Evolutionary conservation across 2,888 invertebrate species (phyloP).

Genomic region (Zaprionus bogoriensis): DNA sequence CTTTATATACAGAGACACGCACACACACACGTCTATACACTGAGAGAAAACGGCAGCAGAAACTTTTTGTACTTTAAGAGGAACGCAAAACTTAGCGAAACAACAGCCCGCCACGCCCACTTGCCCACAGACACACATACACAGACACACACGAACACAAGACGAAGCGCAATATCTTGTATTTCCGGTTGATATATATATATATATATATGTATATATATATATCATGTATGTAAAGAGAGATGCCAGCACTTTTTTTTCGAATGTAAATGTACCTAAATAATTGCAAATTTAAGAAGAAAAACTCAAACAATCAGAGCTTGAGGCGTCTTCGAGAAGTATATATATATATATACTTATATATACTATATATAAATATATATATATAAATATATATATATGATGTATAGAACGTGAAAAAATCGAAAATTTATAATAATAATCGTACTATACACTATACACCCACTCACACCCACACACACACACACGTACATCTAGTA

Average conservation of each 20-base stretch:
- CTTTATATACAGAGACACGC: slow-evolving; percentile 42
- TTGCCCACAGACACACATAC: slow-evolving; percentile 5
- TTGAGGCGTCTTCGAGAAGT: slow-evolving; percentile 49
- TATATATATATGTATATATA: slow-evolving; percentile 3
- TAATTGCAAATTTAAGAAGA: slow-evolving; percentile 33
- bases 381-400: slow-evolving; percentile 23
- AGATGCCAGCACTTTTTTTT: slow-evolving; percentile 13
- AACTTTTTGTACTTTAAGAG: not conserved
- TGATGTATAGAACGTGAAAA: no score
- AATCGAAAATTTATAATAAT: slow-evolving; percentile 32
- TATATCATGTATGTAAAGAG: slow-evolving; percentile 11
- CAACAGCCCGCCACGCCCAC: slow-evolving; percentile 28
- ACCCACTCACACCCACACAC: slow-evolving; percentile 18
- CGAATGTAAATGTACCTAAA: slow-evolving; percentile 66
- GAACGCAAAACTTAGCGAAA: not conserved
- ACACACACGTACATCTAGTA: slow-evolving; percentile 29
- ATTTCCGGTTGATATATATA: slow-evolving; percentile 5
- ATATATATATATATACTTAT: slow-evolving; percentile 23
- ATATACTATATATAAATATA: slow-evolving; percentile 15
- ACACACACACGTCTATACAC: slow-evolving; percentile 16
- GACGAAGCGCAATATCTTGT: slow-evolving; percentile 35
- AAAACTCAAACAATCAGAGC: slow-evolving; percentile 42
- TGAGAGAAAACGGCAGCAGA: not conserved
- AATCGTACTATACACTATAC: slow-evolving; percentile 35
- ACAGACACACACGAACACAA: slow-evolving; percentile 12